Evolutionary conservation across 2,888 invertebrate species (phyloP).

Genomic region (Taenaris catops): DNA sequence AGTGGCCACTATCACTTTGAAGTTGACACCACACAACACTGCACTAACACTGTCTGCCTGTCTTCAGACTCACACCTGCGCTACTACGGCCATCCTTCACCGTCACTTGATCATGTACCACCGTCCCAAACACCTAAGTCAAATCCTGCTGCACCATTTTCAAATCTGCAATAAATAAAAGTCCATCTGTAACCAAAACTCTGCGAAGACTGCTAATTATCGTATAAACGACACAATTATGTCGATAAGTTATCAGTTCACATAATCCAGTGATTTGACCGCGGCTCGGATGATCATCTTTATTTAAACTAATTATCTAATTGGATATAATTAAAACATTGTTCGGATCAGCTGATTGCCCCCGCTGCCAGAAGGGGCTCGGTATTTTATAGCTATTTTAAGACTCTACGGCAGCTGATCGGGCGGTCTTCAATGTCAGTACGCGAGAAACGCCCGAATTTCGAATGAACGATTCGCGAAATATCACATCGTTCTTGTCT

Average conservation of each 20-base stretch:
- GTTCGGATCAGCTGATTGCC: conserved; percentile 72
- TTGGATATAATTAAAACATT: conserved; percentile 64
- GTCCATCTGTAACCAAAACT: conserved; percentile 45
- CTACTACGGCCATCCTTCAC: conserved; percentile 51
- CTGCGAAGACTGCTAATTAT: conserved; percentile 41
- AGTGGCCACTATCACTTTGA: conserved; percentile 53
- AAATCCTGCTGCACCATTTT: conserved; percentile 80
- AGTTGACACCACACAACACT: conserved; percentile 68
- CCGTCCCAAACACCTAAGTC: conserved; percentile 60
- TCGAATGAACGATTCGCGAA: conserved; percentile 21
- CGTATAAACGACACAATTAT: conserved; percentile 33
- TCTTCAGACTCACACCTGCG: conserved; percentile 64
- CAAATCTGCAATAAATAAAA: conserved; percentile 62
- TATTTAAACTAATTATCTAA: conserved; percentile 57
- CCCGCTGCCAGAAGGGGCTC: conserved; percentile 69
- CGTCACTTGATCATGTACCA: conserved; percentile 36
- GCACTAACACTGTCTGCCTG: conserved; percentile 49
- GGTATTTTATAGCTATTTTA: conserved; percentile 76
- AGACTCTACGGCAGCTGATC: conserved; percentile 72
- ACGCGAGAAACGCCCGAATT: conserved; percentile 30
- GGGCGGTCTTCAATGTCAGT: conserved; percentile 70
- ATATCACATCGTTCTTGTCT: too few relatives aligned
- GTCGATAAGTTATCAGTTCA: conserved; percentile 46
- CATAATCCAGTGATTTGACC: conserved; percentile 43
- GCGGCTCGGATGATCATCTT: conserved; percentile 40